A percentile compares a stretch with the other conserved stretches of the same genome.
Conservation (phyloP, 2,888 invertebrate species). For the Pristionchus maxplancki region DNA sequence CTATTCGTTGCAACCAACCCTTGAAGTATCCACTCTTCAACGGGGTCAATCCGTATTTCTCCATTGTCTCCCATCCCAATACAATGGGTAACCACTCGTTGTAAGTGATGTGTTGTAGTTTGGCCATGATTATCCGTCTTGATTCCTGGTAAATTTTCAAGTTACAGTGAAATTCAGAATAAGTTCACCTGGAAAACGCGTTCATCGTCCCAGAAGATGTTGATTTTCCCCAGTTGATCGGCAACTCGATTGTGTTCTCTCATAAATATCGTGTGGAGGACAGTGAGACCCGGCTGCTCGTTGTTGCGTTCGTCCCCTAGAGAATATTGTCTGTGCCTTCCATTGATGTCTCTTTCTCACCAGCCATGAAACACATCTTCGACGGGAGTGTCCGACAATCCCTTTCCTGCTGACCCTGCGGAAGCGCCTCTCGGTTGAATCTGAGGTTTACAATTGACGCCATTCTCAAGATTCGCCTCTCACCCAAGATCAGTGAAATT, state of each 20-base stretch:
- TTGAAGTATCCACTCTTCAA: slow-evolving; percentile 80
- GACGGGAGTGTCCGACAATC: slow-evolving; percentile 69
- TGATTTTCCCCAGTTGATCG: slow-evolving; percentile 69
- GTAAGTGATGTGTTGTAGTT: slow-evolving; percentile 82
- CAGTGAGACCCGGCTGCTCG: slow-evolving; percentile 76
- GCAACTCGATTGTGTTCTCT: slow-evolving; percentile 77
- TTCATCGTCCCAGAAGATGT: slow-evolving; percentile 79
- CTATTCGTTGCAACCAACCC: slow-evolving; percentile 57
- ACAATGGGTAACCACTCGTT: slow-evolving; percentile 84
- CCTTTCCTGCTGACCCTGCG: slow-evolving; percentile 76
- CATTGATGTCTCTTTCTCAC: no score
- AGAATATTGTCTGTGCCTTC: no score
- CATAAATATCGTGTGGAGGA: slow-evolving; percentile 75
- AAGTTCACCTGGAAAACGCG: slow-evolving; percentile 72
- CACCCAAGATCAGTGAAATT: slow-evolving; percentile 77
- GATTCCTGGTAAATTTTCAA: slow-evolving; percentile 77
- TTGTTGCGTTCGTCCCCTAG: slow-evolving; percentile 75
- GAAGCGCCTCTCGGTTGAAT: slow-evolving; percentile 76
- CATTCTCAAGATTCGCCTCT: not conserved
- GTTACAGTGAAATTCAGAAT: slow-evolving; percentile 65
- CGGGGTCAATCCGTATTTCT: slow-evolving; percentile 89
- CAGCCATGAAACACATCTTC: slow-evolving; percentile 50
- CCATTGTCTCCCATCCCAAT: slow-evolving; percentile 88
- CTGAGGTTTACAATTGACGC: slow-evolving; percentile 22
- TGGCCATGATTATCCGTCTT: slow-evolving; percentile 79